Percentiles rank a stretch among this genome's conserved stretches.
Evolutionary conservation across 2,888 invertebrate genomes (phyloP).

Genomic region (Cephalotes varians): DNA sequence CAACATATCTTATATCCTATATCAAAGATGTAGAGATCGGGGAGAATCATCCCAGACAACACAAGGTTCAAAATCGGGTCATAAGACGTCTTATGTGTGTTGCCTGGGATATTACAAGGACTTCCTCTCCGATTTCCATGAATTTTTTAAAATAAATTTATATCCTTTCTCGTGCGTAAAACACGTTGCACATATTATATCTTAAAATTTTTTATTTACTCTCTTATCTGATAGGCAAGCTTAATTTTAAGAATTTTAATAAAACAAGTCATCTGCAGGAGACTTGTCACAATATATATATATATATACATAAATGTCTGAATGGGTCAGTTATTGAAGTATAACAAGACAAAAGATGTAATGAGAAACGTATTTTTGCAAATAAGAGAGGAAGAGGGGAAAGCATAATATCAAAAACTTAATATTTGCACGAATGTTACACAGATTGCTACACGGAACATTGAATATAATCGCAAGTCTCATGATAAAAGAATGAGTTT

Average conservation of each 20-base stretch:
- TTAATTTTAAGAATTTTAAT: constrained; percentile 6
- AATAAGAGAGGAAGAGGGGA: background rate
- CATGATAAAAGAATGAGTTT: background rate
- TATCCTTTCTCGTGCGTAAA: background rate
- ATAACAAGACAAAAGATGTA: background rate
- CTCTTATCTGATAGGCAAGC: background rate
- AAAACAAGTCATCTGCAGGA: background rate
- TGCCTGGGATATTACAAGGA: background rate
- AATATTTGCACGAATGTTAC: background rate
- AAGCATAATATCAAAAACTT: background rate
- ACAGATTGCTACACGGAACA: background rate
- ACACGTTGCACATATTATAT: background rate
- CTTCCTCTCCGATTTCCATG: too few relatives aligned
- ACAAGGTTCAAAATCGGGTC: too few relatives aligned
- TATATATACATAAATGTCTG: background rate
- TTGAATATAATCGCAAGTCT: background rate
- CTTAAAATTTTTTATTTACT: too few relatives aligned
- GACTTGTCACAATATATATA: background rate
- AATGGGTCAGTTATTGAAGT: background rate
- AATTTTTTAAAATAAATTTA: background rate
- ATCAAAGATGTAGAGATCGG: background rate
- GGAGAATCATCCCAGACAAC: too few relatives aligned
- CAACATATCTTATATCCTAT: background rate
- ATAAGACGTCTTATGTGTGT: too few relatives aligned
- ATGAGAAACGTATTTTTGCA: background rate